Evolutionary conservation across 2,797 vertebrate species (phyloP).

Genomic region (Brachymystax lenok): DNA sequence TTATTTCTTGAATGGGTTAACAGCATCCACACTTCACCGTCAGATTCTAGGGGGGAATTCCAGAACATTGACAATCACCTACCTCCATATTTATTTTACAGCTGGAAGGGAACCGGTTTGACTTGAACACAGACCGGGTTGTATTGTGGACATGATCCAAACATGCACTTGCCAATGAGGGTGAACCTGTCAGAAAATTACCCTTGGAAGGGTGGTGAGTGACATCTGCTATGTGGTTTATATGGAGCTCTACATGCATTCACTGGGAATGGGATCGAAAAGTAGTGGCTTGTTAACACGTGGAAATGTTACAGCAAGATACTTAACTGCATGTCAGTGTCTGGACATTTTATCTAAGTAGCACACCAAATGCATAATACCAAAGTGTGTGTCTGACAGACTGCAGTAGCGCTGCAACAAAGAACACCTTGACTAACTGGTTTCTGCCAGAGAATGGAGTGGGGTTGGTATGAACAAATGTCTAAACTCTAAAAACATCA

Average conservation of each 20-base stretch:
- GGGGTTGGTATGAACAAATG: neutral
- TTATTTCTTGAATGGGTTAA: neutral
- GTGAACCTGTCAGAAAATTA: constrained; percentile 11
- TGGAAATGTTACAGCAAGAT: neutral
- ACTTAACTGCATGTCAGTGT: too few relatives aligned
- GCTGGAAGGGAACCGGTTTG: constrained; percentile 16
- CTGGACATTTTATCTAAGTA: neutral
- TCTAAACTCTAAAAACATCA: constrained; percentile 22
- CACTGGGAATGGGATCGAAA: neutral
- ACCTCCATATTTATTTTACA: neutral
- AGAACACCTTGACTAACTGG: constrained; percentile 20
- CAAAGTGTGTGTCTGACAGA: neutral
- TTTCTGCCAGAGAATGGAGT: constrained; percentile 15
- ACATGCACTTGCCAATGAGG: neutral
- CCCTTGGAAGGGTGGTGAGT: neutral
- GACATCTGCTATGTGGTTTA: neutral
- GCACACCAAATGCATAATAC: neutral
- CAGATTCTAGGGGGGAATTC: neutral
- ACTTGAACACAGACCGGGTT: constrained; percentile 5
- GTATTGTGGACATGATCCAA: neutral
- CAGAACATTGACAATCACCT: neutral
- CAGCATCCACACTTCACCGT: neutral
- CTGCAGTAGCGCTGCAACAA: constrained; percentile 1
- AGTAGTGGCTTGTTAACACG: neutral
- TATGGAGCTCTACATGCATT: neutral